Evolutionary conservation across 2,797 vertebrate genomes (phyloP).

Genomic region (Gambelia wislizenii): DNA sequence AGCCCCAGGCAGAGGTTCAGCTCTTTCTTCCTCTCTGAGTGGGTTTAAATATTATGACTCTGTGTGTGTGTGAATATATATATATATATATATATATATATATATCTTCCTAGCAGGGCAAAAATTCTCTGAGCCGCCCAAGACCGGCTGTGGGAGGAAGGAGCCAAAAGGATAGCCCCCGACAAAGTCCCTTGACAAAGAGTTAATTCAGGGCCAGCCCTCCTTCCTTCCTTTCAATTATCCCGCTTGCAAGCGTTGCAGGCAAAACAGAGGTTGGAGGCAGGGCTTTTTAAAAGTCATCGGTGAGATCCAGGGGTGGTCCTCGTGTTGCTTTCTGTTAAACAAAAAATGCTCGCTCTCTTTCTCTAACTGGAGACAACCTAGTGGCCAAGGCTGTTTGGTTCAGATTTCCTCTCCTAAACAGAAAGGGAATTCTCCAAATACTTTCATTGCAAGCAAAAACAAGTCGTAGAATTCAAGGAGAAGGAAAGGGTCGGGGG

Average conservation of each 20-base stretch:
- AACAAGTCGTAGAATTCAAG: neutral
- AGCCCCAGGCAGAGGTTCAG: neutral
- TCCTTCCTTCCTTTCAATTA: constrained; percentile 60
- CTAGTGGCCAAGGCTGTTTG: constrained; percentile 21
- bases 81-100: too few species aligned
- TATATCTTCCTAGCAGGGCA: neutral
- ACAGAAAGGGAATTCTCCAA: constrained; percentile 8
- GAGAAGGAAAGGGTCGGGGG: neutral
- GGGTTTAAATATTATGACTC: neutral
- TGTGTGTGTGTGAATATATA: too few species aligned
- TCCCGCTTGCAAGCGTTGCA: constrained; percentile 55
- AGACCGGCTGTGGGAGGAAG: constrained; percentile 42
- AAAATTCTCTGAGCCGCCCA: constrained; percentile 57
- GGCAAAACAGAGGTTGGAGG: constrained; percentile 43
- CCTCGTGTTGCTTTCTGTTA: neutral
- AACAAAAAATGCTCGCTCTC: neutral
- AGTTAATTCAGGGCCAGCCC: constrained; percentile 53
- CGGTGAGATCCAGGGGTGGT: constrained; percentile 9
- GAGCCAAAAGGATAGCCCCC: constrained; percentile 39
- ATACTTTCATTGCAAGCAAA: neutral
- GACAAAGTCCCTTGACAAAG: constrained; percentile 51
- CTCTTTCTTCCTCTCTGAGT: neutral
- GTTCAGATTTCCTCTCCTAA: neutral
- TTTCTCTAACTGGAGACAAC: constrained; percentile 5
- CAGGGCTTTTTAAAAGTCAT: neutral